A percentile compares a stretch with the other conserved stretches of the same genome.
These are phyloP conservation scores for Dasypus novemcinctus DNA, from an alignment of 2,113 vertebrate species.

Conservation along the genomic window DNA sequence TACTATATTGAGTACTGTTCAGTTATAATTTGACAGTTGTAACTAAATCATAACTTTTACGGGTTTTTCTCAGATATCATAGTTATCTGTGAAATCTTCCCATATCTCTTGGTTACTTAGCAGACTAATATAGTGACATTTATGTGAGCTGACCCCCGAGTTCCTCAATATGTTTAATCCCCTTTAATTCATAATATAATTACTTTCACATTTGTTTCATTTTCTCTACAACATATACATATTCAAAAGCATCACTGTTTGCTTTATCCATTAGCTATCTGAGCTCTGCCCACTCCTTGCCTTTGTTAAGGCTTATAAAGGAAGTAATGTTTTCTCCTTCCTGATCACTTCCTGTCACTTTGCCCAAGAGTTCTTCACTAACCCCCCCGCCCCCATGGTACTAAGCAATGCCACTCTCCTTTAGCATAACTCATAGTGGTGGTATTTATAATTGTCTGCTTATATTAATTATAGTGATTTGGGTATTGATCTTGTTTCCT, in stretches of 20 bases:
- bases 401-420: background rate
- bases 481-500: background rate
- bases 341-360: background rate
- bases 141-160: background rate
- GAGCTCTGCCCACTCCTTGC: background rate
- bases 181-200: background rate
- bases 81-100: conserved; percentile 24
- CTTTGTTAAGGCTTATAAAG: background rate
- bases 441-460: background rate
- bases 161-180: background rate
- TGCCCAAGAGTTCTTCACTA: background rate
- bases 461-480: background rate
- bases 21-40: background rate
- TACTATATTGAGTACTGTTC: background rate
- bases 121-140: background rate
- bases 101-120: background rate
- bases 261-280: background rate
- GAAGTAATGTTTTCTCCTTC: background rate
- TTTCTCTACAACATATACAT: background rate
- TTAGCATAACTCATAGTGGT: background rate
- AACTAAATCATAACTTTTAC: background rate
- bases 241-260: background rate
- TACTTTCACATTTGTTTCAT: background rate
- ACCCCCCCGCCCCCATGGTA: no score
- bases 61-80: background rate